These are phyloP conservation scores for Carassius carassius DNA, from an alignment of 2,113 vertebrate species.

Conservation along the genomic window DNA sequence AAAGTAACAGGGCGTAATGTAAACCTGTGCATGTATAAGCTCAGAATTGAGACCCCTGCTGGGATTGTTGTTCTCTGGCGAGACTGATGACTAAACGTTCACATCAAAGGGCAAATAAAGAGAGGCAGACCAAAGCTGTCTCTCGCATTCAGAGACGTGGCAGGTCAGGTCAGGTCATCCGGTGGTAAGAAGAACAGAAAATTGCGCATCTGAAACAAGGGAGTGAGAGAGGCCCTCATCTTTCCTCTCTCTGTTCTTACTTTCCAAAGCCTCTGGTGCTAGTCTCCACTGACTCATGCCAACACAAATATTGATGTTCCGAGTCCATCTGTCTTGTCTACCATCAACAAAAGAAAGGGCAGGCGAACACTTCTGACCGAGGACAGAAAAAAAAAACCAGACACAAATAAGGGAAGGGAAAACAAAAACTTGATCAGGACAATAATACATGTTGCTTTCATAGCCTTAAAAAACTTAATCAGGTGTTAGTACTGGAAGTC, in stretches of 20 bases:
- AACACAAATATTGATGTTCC: conserved; percentile 55
- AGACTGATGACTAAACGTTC: conserved; percentile 12
- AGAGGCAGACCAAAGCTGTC: neutral
- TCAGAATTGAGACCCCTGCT: conserved; percentile 25
- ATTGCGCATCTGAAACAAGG: neutral
- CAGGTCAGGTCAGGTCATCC: neutral
- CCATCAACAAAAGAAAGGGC: conserved; percentile 10
- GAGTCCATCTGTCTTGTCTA: conserved; percentile 38
- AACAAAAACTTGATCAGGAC: conserved; percentile 30
- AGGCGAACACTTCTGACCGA: neutral
- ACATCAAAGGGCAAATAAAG: conserved; percentile 30
- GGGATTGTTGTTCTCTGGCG: conserved; percentile 5
- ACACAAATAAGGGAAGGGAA: neutral
- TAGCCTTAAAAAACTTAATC: neutral
- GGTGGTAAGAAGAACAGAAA: neutral
- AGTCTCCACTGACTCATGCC: conserved; percentile 31
- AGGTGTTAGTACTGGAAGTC: neutral
- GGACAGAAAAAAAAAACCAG: neutral
- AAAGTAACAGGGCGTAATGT: conserved; percentile 28
- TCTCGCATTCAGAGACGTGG: neutral
- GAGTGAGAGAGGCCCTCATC: neutral
- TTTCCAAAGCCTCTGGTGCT: conserved; percentile 23
- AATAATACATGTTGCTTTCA: conserved; percentile 21
- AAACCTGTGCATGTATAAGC: conserved; percentile 21
- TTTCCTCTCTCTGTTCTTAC: conserved; percentile 19